Evolutionary conservation across 37 sponge, comb jelly and placozoan genomes (phyloP).

Genomic region (Crambe crambe): DNA sequence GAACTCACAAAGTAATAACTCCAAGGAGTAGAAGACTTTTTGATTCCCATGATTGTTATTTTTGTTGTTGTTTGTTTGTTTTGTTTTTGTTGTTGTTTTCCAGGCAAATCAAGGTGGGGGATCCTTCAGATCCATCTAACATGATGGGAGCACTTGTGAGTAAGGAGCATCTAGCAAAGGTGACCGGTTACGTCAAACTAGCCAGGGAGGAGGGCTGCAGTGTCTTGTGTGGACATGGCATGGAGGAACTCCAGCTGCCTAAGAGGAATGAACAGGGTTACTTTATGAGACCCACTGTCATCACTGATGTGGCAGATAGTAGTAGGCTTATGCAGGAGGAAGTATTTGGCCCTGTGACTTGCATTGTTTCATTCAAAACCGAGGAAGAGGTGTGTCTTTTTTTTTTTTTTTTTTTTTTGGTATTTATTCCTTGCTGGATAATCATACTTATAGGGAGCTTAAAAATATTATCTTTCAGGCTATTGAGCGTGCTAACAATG

Average conservation of each 20-base stretch:
- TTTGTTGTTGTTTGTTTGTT: background rate
- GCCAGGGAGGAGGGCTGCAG: slow-evolving; percentile 80
- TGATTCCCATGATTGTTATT: background rate
- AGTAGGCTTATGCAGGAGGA: slow-evolving; percentile 88
- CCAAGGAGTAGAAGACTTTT: background rate
- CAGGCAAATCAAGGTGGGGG: slow-evolving; percentile 81
- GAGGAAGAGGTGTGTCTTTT: slow-evolving; percentile 80
- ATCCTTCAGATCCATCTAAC: slow-evolving; percentile 64
- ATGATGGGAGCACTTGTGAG: slow-evolving; percentile 89
- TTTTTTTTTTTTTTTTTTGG: no score
- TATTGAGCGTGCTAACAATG: slow-evolving; percentile 74
- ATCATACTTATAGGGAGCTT: no score
- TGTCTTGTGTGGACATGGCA: slow-evolving; percentile 77
- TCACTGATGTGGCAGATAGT: slow-evolving; percentile 75
- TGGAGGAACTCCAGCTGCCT: slow-evolving; percentile 64
- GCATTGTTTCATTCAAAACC: slow-evolving; percentile 81
- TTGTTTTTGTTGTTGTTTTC: background rate
- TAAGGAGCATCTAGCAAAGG: slow-evolving; percentile 88
- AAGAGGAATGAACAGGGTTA: slow-evolving; percentile 79
- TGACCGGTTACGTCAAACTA: slow-evolving; percentile 69
- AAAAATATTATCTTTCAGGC: slow-evolving; percentile 50
- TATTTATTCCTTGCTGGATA: no score
- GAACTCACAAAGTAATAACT: slow-evolving; percentile 69
- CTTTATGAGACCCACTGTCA: slow-evolving; percentile 87
- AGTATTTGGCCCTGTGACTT: slow-evolving; percentile 92